Conservation (phyloP, 2,888 invertebrate genomes). For the Heterodera filipjevi region DNA sequence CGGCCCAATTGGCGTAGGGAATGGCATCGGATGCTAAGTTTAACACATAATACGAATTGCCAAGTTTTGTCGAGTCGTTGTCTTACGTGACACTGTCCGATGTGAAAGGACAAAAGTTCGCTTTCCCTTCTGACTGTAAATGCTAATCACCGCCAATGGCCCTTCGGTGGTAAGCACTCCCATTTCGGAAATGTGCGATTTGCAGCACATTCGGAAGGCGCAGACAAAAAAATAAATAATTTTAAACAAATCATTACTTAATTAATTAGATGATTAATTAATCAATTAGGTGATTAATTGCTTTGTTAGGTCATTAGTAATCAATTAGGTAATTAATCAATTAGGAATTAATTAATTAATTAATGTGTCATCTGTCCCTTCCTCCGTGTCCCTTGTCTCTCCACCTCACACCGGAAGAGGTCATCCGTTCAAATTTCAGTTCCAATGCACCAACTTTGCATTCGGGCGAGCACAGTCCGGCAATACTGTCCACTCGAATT, state of each 20-base stretch:
- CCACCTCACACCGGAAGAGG: conserved; percentile 21
- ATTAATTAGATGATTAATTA: too few species aligned
- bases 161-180: conserved; percentile 22
- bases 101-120: conserved; percentile 28
- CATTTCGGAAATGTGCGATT: conserved; percentile 30
- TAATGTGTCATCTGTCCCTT: too few species aligned
- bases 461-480: conserved; percentile 35
- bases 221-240: too few species aligned
- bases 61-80: rapidly evolving
- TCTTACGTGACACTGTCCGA: conserved; percentile 21
- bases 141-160: conserved; percentile 30
- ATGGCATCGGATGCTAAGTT: neutral
- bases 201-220: conserved; percentile 39
- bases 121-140: conserved; percentile 37
- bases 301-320: too few species aligned
- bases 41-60: neutral
- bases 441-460: conserved; percentile 35
- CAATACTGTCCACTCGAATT: conserved; percentile 20
- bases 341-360: too few species aligned
- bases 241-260: too few species aligned
- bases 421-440: conserved; percentile 38
- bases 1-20: neutral
- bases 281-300: too few species aligned
- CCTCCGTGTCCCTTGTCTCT: too few species aligned
- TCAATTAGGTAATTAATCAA: too few species aligned